Evolutionary conservation across 2,113 vertebrate genomes (phyloP).

Genomic region (Vulpes ferrilata): DNA sequence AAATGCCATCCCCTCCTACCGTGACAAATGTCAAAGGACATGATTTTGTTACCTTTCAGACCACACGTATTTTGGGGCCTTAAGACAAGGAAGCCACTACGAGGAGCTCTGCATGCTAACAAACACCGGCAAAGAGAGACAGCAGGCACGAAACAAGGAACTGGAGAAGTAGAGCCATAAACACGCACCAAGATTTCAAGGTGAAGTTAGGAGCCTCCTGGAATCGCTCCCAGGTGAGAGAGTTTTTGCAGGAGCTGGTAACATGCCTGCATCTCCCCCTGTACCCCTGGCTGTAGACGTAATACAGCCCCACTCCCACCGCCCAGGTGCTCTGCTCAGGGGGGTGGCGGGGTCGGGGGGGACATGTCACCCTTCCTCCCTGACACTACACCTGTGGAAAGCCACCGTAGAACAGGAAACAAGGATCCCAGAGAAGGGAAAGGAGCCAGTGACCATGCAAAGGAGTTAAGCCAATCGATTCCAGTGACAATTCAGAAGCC

Average conservation of each 20-base stretch:
- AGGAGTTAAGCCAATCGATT: background rate
- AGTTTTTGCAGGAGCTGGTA: accelerated
- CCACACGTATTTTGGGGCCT: background rate
- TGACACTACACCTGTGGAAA: slow-evolving; percentile 37
- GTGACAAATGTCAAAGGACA: background rate
- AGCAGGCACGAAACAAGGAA: background rate
- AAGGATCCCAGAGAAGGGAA: background rate
- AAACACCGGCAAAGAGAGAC: background rate
- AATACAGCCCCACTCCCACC: background rate
- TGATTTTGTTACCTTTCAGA: background rate
- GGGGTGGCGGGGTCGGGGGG: slow-evolving; percentile 67
- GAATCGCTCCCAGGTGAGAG: background rate
- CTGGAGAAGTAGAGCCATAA: background rate
- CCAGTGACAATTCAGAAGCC: background rate
- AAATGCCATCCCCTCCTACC: background rate
- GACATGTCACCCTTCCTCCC: slow-evolving; percentile 61
- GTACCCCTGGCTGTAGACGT: background rate
- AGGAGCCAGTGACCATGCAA: accelerated
- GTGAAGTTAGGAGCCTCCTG: background rate
- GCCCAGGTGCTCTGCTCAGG: slow-evolving; percentile 63
- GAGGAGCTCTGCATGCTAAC: background rate
- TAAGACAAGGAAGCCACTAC: background rate
- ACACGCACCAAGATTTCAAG: background rate
- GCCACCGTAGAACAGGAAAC: accelerated
- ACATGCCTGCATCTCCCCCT: background rate